Evolutionary conservation across 1,140 invertebrate species (phyloP).

Genomic region (Diorhabda sublineata): DNA sequence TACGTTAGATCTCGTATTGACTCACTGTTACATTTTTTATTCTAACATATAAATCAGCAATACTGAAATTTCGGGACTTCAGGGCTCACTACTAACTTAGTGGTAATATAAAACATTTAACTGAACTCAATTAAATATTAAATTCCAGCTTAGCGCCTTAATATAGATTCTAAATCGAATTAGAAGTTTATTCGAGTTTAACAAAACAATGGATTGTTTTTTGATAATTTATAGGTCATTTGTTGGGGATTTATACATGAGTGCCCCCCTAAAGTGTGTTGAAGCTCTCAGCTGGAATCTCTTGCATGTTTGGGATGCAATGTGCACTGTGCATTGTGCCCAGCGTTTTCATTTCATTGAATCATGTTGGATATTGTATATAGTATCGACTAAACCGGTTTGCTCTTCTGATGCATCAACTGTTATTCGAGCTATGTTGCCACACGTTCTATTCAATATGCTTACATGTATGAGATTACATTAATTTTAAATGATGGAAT

Average conservation of each 20-base stretch:
- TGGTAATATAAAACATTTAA: too few relatives aligned
- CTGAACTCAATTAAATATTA: too few relatives aligned
- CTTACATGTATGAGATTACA: neutral
- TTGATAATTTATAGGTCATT: constrained; percentile 1
- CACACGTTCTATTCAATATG: neutral
- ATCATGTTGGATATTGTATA: constrained; percentile 3
- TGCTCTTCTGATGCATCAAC: constrained; percentile 1
- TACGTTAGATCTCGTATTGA: too few relatives aligned
- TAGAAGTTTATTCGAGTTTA: neutral
- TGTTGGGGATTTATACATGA: neutral
- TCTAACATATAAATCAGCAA: too few relatives aligned
- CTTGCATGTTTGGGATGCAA: neutral
- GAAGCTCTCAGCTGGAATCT: neutral
- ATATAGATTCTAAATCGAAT: neutral
- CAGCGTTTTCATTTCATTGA: constrained; percentile 2
- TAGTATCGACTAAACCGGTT: neutral
- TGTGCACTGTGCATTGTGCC: neutral
- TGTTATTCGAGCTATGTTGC: neutral
- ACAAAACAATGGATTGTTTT: neutral
- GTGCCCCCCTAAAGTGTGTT: neutral
- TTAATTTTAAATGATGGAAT: neutral
- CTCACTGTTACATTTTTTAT: too few relatives aligned
- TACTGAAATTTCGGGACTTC: too few relatives aligned
- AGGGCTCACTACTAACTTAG: too few relatives aligned
- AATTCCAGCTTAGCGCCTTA: too few relatives aligned